Evolutionary conservation across 2,113 vertebrate genomes (phyloP).

Genomic region (Amphiprion ocellaris): DNA sequence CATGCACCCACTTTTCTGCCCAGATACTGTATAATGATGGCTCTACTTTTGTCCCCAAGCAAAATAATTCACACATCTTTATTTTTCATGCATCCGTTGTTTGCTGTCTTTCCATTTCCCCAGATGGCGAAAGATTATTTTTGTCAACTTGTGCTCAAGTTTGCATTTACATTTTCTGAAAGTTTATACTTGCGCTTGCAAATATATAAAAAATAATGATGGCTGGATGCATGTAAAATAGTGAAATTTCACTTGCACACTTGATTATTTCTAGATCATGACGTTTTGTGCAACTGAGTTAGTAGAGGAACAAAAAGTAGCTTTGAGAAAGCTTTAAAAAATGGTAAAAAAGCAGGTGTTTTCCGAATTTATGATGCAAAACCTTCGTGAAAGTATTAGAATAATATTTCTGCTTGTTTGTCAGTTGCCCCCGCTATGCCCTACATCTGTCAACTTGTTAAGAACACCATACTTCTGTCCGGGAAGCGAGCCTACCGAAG

Average conservation of each 20-base stretch:
- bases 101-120: constrained; percentile 10
- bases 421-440: constrained; percentile 48
- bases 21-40: constrained; percentile 43
- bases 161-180: constrained; percentile 7
- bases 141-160: neutral
- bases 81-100: constrained; percentile 20
- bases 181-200: neutral
- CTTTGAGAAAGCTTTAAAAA: constrained; percentile 1
- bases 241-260: neutral
- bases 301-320: constrained; percentile 5
- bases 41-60: constrained; percentile 23
- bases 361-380: constrained; percentile 19
- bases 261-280: constrained; percentile 1
- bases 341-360: neutral
- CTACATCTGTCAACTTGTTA: constrained; percentile 72
- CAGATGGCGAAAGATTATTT: neutral
- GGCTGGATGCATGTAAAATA: neutral
- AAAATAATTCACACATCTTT: constrained; percentile 47
- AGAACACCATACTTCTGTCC: constrained; percentile 39
- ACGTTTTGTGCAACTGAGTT: constrained; percentile 2
- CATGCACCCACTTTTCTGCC: constrained; percentile 27
- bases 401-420: constrained; percentile 36
- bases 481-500: constrained; percentile 44
- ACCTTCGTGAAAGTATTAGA: neutral
- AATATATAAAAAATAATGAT: neutral